Conservation (phyloP, 2,888 invertebrate genomes). For the Caenorhabditis drosophilae region DNA sequence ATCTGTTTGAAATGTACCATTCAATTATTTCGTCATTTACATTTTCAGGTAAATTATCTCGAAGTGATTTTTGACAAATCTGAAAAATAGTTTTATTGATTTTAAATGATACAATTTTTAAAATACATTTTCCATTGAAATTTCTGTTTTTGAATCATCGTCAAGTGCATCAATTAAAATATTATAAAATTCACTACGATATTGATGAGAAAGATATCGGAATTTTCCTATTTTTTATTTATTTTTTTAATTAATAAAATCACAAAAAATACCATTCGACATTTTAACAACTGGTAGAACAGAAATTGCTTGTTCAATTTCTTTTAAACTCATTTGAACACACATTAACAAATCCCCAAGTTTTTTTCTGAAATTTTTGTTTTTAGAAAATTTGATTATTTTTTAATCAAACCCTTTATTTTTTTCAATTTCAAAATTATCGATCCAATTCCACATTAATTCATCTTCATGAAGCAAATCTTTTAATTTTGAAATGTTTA, state of each 20-base stretch:
- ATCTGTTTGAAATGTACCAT: constrained; percentile 15
- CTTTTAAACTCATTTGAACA: constrained; percentile 32
- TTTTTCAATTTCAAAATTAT: neutral
- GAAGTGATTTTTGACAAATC: too few relatives aligned
- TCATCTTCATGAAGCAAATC: constrained; percentile 30
- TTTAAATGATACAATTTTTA: too few relatives aligned
- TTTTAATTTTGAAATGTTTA: constrained; percentile 23
- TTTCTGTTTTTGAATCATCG: constrained; percentile 10
- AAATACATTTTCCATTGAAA: constrained; percentile 14
- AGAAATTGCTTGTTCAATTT: constrained; percentile 20
- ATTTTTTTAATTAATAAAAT: neutral
- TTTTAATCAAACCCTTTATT: neutral
- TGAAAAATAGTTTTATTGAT: too few relatives aligned
- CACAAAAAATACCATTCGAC: neutral
- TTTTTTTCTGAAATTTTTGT: constrained; percentile 2
- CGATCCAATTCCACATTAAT: constrained; percentile 25
- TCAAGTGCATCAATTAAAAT: constrained; percentile 18
- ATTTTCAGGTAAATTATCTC: constrained; percentile 10
- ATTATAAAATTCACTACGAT: constrained; percentile 25
- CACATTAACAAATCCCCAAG: constrained; percentile 15
- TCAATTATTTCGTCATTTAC: constrained; percentile 18
- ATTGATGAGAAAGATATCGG: constrained; percentile 28
- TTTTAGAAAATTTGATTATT: too few relatives aligned
- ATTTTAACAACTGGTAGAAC: constrained; percentile 28
- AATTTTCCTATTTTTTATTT: constrained; percentile 12